Evolutionary conservation across 2,113 vertebrate species (phyloP), one percentile per base, ranked within the genome.

Genomic region (Indicator maculatus): DNA sequence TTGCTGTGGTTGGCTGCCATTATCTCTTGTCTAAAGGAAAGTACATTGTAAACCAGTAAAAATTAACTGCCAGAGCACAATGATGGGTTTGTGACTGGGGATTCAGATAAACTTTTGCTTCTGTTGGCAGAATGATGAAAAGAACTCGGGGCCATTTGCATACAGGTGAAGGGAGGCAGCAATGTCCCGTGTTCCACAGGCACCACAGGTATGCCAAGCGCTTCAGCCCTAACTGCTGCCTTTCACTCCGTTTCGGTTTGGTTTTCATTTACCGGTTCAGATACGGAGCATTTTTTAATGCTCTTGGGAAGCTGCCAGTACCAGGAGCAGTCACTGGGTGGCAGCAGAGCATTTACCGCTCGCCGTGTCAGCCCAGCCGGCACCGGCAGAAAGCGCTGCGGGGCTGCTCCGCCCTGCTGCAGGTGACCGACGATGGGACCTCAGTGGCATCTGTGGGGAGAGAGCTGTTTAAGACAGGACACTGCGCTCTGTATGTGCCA

Each of bases 51-150:
- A 97, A 95, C 96, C 91, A 84, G 93, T 97, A 97, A 98, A 98
- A 97, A 97, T 97, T 97, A 97, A 98, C 98, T 98, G 97, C 97
- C 92, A 28, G 95, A 67, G 97, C 95, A 97, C 97, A 98, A 96
- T 96, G 92, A 95, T 95, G 95, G 61, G 90, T 96, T 96, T 97
- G 97, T 97, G 91, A 36, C 89, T 36, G 59, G 75, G 86, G 85
- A 85, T 89, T 91, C 94, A 96, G 96, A 96, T 97, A 95, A 96
- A 96, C 89, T 93, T 95, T 86, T 97, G 94, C 94, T 39, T 89
- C 90, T 94, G 81, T 86, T 95, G 95, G 96, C 91, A 94, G 89
- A 66, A 71, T 7, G 97, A 96, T 97, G 77, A 96, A 97, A 96
- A 92, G 83, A 92, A 76, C 33, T 26, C 9, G 64, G 52, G 69